Conservation (phyloP, 2,888 invertebrate genomes). For the Dryocosmus kuriphilus region DNA sequence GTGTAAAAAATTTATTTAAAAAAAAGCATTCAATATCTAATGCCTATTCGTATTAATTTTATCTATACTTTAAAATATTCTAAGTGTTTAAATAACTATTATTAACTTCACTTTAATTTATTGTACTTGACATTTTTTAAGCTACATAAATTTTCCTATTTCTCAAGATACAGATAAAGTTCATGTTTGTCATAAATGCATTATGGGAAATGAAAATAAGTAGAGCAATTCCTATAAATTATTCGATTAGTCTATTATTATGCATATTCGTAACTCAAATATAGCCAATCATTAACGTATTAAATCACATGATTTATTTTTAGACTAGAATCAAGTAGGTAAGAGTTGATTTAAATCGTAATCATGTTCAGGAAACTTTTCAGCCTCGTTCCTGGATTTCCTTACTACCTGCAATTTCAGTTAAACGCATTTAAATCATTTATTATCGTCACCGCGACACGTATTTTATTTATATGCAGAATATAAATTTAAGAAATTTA, state of each 20-base stretch:
- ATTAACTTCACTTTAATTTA: neutral
- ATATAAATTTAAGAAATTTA: neutral
- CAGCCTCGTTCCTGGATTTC: neutral
- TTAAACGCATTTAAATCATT: neutral
- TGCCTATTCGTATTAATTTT: neutral
- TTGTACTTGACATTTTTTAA: neutral
- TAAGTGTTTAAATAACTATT: neutral
- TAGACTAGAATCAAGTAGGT: neutral
- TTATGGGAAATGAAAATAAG: neutral
- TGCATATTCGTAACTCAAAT: neutral
- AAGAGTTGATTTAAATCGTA: neutral
- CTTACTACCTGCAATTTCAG: neutral
- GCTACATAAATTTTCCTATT: neutral
- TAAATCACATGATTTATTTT: neutral
- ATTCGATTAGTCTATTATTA: neutral
- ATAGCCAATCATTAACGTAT: constrained; percentile 1
- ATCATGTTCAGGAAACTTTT: neutral
- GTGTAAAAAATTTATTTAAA: no score
- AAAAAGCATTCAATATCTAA: neutral
- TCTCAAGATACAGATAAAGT: neutral
- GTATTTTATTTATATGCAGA: neutral
- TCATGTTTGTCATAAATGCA: neutral
- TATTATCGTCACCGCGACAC: neutral
- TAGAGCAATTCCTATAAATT: neutral
- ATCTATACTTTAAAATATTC: neutral